These are phyloP conservation scores for Patiria miniata DNA, from an alignment of 35 echinoderm and acorn worm genomes.

Conservation along the genomic window DNA sequence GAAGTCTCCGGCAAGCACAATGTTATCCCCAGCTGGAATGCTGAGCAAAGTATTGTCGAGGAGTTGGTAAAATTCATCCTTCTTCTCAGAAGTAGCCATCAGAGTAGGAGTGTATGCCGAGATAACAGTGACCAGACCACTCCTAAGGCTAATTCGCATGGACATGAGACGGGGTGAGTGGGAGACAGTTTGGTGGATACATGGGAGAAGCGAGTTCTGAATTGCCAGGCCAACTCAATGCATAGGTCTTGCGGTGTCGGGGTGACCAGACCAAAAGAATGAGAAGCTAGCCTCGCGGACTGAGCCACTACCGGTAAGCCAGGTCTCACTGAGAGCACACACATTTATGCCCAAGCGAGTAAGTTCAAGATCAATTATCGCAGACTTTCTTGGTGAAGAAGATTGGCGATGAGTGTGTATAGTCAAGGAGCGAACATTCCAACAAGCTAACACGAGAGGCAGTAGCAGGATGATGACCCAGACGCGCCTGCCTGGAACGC, in stretches of 20 bases:
- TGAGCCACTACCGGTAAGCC: conserved; percentile 30
- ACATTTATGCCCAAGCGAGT: conserved; percentile 23
- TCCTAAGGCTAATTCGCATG: neutral
- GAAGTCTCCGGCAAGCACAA: too few species aligned
- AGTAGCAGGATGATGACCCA: too few species aligned
- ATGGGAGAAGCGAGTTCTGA: conserved; percentile 17
- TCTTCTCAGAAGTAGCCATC: too few species aligned
- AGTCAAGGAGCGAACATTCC: conserved; percentile 16
- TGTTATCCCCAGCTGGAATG: too few species aligned
- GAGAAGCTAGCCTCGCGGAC: conserved; percentile 24
- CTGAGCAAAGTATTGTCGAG: too few species aligned
- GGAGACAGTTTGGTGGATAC: conserved; percentile 3
- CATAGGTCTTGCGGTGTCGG: conserved; percentile 17
- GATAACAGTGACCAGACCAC: neutral
- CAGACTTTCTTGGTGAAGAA: too few species aligned
- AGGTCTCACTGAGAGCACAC: conserved; percentile 12
- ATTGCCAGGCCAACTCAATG: conserved; percentile 34
- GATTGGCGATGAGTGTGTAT: neutral
- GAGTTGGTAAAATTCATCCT: too few species aligned
- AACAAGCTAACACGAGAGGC: too few species aligned
- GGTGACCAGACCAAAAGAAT: conserved; percentile 7
- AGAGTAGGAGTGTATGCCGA: too few species aligned
- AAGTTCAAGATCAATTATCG: conserved; percentile 24
- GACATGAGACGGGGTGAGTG: conserved; percentile 30
- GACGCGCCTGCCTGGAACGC: too few species aligned